Conservation (phyloP, 2,888 invertebrate genomes). For the Tiliacea aurago region DNA sequence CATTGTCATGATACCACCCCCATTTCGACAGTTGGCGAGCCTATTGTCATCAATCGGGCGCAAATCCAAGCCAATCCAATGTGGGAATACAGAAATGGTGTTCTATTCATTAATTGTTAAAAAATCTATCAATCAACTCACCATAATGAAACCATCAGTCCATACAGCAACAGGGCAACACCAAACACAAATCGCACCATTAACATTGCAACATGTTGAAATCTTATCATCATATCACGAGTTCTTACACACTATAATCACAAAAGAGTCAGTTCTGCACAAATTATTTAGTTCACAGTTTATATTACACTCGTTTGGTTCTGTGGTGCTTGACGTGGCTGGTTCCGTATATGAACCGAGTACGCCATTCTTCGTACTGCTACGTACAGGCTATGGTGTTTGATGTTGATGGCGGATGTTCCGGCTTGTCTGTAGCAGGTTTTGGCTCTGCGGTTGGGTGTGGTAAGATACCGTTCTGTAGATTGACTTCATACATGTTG, state of each 20-base stretch:
- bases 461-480: slow-evolving; percentile 74
- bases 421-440: slow-evolving; percentile 67
- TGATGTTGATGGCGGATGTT: slow-evolving; percentile 76
- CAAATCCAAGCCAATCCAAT: background rate
- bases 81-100: background rate
- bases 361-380: slow-evolving; percentile 86
- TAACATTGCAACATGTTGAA: slow-evolving; percentile 52
- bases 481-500: slow-evolving; percentile 82
- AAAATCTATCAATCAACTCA: slow-evolving; percentile 41
- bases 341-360: slow-evolving; percentile 84
- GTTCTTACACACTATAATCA: slow-evolving; percentile 62
- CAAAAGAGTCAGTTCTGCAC: slow-evolving; percentile 54
- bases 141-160: slow-evolving; percentile 58
- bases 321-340: slow-evolving; percentile 70
- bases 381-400: slow-evolving; percentile 86
- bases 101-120: background rate
- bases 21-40: background rate
- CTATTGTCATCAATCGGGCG: background rate
- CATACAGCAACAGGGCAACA: slow-evolving; percentile 47
- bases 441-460: slow-evolving; percentile 57
- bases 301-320: slow-evolving; percentile 71
- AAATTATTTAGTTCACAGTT: slow-evolving; percentile 52
- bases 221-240: slow-evolving; percentile 60
- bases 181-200: slow-evolving; percentile 61
- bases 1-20: background rate